These are phyloP conservation scores for Erinaceus europaeus DNA, from an alignment of 2,113 vertebrate species.

Conservation along the genomic window DNA sequence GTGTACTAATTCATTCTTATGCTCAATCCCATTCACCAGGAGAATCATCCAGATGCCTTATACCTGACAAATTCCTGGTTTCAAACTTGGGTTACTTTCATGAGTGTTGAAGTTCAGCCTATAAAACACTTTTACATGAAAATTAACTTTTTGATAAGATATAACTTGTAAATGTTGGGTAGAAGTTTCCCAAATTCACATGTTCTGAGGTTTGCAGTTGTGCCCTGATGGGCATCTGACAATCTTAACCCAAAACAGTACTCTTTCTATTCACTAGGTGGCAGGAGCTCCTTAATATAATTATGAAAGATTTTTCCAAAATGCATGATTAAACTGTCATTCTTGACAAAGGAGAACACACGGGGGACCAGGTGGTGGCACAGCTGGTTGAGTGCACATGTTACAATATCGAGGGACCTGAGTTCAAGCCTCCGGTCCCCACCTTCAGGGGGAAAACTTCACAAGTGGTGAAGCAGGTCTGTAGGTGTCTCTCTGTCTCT, in stretches of 20 bases:
- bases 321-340: slow-evolving; percentile 2
- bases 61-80: slow-evolving; percentile 6
- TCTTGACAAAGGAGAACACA: slow-evolving; percentile 20
- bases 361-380: no score
- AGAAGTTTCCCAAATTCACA: neutral
- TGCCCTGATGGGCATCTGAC: neutral
- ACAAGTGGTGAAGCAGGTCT: no score
- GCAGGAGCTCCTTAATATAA: slow-evolving; percentile 18
- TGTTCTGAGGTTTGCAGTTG: neutral
- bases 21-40: neutral
- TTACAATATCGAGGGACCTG: no score
- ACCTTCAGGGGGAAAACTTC: no score
- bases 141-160: neutral
- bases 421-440: no score
- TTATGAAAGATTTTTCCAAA: neutral
- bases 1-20: slow-evolving; percentile 17
- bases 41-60: neutral
- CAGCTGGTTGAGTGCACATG: no score
- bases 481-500: no score
- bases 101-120: neutral
- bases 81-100: neutral
- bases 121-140: neutral
- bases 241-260: neutral
- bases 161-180: neutral
- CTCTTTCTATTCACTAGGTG: neutral